A percentile compares a stretch with the other conserved stretches of the same genome.
Evolutionary conservation across 2,113 vertebrate genomes (phyloP).

Genomic region (Cyanoramphus novaezelandiae): DNA sequence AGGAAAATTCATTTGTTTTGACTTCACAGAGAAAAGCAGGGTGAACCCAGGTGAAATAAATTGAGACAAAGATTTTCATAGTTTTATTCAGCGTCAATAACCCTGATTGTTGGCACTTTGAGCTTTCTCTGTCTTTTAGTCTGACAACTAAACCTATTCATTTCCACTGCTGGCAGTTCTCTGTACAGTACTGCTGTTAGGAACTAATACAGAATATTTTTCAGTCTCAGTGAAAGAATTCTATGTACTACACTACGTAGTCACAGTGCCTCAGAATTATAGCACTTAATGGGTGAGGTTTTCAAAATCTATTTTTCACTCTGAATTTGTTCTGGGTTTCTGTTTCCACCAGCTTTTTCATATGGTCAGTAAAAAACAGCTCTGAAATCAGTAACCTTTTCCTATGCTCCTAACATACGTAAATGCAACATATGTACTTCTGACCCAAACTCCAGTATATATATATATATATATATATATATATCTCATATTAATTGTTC

Average conservation of each 20-base stretch:
- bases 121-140: background rate
- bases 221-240: background rate
- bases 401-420: background rate
- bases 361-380: background rate
- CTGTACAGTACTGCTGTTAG: background rate
- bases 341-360: background rate
- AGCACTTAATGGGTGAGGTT: background rate
- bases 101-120: background rate
- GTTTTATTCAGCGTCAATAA: constrained; percentile 1
- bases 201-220: background rate
- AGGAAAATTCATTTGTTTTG: background rate
- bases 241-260: background rate
- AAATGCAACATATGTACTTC: background rate
- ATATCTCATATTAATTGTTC: background rate
- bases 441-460: background rate
- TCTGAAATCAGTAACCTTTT: background rate
- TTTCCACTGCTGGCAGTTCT: background rate
- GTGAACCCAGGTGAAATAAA: background rate
- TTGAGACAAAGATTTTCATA: background rate
- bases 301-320: background rate
- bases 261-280: background rate
- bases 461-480: no score
- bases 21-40: background rate
- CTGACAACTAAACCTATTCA: background rate
- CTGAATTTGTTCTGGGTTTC: background rate